Percentiles rank a stretch among this genome's conserved stretches.
Evolutionary conservation across 2,888 invertebrate genomes (phyloP).

Genomic region (Drosophila niveifrons): DNA sequence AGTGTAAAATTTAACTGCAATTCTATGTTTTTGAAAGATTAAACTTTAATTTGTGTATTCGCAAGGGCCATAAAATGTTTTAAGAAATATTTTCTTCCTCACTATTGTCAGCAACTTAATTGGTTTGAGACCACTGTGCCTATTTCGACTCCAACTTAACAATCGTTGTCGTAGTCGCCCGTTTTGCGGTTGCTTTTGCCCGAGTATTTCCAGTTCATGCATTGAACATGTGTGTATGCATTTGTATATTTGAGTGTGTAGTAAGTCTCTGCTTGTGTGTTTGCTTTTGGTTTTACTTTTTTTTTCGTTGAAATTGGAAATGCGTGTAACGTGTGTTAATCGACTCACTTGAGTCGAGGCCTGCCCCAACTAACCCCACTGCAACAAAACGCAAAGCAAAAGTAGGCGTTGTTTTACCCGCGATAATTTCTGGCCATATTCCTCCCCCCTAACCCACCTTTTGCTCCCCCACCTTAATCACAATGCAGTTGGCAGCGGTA

Average conservation of each 20-base stretch:
- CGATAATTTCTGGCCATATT: conserved; percentile 33
- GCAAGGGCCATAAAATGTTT: no score
- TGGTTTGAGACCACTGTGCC: conserved; percentile 38
- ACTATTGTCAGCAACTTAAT: not conserved
- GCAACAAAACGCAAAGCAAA: conserved; percentile 8
- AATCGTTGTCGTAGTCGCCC: conserved; percentile 40
- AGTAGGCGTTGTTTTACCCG: conserved; percentile 28
- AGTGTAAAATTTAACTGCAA: no score
- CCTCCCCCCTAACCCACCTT: not conserved
- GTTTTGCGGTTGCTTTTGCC: conserved; percentile 56
- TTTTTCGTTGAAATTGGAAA: conserved; percentile 53
- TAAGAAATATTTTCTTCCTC: no score
- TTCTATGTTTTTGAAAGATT: no score
- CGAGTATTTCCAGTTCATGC: conserved; percentile 54
- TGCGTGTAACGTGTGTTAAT: conserved; percentile 51
- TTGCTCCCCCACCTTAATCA: not conserved
- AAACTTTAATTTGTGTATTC: no score
- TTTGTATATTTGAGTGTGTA: not conserved
- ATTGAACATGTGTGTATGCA: not conserved
- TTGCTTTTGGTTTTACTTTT: conserved; percentile 42
- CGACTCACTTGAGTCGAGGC: conserved; percentile 29
- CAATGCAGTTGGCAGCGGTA: conserved; percentile 32
- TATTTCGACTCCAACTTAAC: conserved; percentile 39
- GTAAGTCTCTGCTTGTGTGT: conserved; percentile 20
- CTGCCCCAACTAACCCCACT: conserved; percentile 41